These are phyloP conservation scores for Eurosta solidaginis DNA, from an alignment of 1,140 invertebrate genomes.

Conservation along the genomic window DNA sequence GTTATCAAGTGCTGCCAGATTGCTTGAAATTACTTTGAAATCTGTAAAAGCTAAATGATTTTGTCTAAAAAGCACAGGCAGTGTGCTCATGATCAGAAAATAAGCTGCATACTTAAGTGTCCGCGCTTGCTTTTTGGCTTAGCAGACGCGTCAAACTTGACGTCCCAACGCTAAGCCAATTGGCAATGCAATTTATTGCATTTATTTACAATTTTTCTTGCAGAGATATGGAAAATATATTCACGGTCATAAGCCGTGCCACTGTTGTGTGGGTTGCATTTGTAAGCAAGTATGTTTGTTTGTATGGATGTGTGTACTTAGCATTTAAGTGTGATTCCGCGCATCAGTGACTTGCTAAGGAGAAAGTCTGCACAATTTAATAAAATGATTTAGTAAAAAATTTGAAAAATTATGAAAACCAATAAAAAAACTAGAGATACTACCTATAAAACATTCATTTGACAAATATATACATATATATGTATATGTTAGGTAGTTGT, in stretches of 20 bases:
- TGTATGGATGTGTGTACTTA: neutral
- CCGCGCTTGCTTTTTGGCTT: neutral
- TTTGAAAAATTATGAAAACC: neutral
- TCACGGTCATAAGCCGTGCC: slow-evolving; percentile 15
- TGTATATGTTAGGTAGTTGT: no score
- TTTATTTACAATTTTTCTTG: neutral
- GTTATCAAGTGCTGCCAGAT: no score
- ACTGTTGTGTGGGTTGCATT: neutral
- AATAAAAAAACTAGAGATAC: no score
- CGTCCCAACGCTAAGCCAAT: neutral
- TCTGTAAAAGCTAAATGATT: neutral
- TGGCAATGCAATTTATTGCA: neutral
- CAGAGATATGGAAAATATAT: slow-evolving; percentile 5
- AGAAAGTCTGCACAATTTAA: neutral
- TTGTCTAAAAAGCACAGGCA: neutral
- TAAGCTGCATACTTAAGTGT: neutral
- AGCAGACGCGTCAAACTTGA: neutral
- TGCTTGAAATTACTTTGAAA: no score
- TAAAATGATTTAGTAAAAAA: neutral
- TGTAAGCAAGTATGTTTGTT: neutral
- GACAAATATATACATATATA: no score
- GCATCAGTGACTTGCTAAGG: neutral
- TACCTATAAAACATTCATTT: neutral
- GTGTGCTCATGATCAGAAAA: neutral
- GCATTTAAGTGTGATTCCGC: neutral